phyloP scores from a whole-genome alignment of 2,113 vertebrate genomes.

The Phrynosoma platyrhinos region DNA sequence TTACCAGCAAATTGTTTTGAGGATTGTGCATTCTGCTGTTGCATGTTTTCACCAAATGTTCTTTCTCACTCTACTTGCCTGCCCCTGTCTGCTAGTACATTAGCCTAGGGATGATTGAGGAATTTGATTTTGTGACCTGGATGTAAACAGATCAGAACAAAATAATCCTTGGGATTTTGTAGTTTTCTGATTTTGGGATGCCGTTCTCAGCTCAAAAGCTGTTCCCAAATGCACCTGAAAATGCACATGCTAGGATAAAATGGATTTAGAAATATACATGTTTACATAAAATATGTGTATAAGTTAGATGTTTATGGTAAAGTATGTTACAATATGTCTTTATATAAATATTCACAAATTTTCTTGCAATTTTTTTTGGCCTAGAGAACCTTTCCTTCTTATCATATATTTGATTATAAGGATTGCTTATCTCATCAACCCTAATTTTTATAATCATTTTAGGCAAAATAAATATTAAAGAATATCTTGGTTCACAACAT shows the following conservation, averaged over 20 bases:
- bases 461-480: too few species aligned
- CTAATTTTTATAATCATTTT: too few species aligned
- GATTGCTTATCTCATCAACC: too few species aligned
- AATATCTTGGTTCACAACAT: too few species aligned
- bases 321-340: not conserved
- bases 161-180: not conserved
- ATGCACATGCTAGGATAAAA: too few species aligned
- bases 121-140: not conserved
- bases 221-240: not conserved
- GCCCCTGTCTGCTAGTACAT: not conserved
- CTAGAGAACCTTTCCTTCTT: too few species aligned
- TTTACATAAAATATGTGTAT: not conserved
- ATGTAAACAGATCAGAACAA: not conserved
- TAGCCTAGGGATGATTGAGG: not conserved
- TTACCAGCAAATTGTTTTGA: not conserved
- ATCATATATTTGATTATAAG: too few species aligned
- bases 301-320: not conserved
- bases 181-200: not conserved
- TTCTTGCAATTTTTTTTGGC: not conserved
- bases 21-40: not conserved
- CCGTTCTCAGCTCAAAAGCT: not conserved
- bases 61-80: not conserved
- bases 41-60: not conserved
- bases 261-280: not conserved
- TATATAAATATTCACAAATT: not conserved